phyloP scores from a whole-genome alignment of 2,888 invertebrate species.

The Agonopterix subpropinquella region DNA sequence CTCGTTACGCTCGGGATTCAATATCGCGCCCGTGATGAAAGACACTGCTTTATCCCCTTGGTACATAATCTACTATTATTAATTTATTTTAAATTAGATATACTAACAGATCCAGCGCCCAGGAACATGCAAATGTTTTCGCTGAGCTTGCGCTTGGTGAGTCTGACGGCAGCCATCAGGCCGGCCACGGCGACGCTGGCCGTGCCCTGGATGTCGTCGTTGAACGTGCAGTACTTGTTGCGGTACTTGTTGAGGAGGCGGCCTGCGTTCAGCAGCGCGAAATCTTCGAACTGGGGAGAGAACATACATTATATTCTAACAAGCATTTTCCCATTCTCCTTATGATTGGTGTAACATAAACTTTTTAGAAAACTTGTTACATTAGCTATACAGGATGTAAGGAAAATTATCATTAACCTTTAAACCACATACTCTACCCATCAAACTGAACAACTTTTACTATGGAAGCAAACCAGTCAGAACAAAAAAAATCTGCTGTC shows the following conservation, averaged over 20 bases:
- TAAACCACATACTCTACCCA: no score
- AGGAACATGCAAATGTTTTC: constrained; percentile 95
- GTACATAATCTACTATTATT: no score
- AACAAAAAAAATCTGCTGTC: no score
- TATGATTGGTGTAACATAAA: not conserved
- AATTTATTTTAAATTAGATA: not conserved
- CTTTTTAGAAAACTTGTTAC: no score
- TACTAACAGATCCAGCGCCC: constrained; percentile 85
- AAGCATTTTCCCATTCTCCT: not conserved
- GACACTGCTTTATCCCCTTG: no score
- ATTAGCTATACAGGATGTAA: no score
- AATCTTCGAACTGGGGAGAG: constrained; percentile 93
- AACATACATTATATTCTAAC: not conserved
- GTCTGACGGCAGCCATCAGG: constrained; percentile 83
- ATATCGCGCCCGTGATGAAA: no score
- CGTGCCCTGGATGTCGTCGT: constrained; percentile 99
- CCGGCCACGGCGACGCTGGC: constrained; percentile 98
- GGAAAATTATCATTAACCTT: no score
- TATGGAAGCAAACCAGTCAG: no score
- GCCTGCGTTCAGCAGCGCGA: constrained; percentile 98
- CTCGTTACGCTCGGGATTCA: no score
- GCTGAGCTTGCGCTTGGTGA: constrained; percentile 87
- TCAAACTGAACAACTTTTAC: no score
- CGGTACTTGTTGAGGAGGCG: constrained; percentile 93
- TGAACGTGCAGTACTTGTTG: constrained; percentile 95